Base-by-base conservation (phyloP, 2,797 vertebrate species). In the Cryptoprocta ferox region DNA sequence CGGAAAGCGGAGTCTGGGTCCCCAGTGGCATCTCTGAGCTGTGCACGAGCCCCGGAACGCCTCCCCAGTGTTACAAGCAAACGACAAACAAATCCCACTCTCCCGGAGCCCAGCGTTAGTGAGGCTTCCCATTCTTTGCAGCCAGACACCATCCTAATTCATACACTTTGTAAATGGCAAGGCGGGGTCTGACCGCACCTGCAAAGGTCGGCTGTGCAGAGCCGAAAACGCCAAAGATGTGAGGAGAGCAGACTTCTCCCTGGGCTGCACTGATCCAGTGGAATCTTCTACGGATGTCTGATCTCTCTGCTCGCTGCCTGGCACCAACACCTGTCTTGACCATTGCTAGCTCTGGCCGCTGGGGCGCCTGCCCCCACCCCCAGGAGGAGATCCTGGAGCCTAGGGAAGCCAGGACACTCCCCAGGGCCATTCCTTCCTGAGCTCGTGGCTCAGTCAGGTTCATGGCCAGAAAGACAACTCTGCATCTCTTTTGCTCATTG, bases 401-500 rank as follows among this genome's bases (percentile, higher is more conserved):
- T 28, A 9, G 39, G 2, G 39, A 45, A 89, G 61, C 56, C 48
- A 45, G 76, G 61, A 30, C 65, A 63, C 3, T 21, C 48, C 75
- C 61, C 10, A 3, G 63, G 94, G 66, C 6, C 26, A 39, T 19
- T 73, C 24, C 87, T 48, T 39, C 39, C 71, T 32, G 81, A 80
- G 66, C 59, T 18, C 84, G 2, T 0, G 65, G 63, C 45, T 88
- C 90, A 42, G 5, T 42, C 53, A 50, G 39, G 37, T 92, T 5
- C 7, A 15, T 2, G 76, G 76, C 89, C 79, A 35, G 71, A 92
- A 95, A 98, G 90, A 86, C 32, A 7, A 7, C 80, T 95, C 39
- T 42, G 91, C 80, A 0, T 65, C 86, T 92, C 91, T 70, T 81
- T 85, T 15, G 59, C 95, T 98, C 75, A 97, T 98, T 98, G 95